Conservation (phyloP, 1,140 invertebrate genomes). For the Daktulosphaira vitifoliae region DNA sequence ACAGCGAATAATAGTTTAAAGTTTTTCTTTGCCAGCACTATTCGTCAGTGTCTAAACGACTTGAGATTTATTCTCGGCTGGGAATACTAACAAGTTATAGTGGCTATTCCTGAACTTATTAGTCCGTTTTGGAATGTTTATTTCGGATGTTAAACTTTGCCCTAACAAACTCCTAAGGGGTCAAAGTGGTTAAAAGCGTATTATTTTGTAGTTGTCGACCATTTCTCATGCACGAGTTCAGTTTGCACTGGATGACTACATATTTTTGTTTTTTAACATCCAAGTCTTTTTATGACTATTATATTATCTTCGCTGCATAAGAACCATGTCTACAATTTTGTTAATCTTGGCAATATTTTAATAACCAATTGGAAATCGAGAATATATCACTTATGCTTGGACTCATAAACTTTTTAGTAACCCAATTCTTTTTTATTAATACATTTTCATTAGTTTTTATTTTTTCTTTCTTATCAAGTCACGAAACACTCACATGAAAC, state of each 20-base stretch:
- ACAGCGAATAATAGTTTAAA: not conserved
- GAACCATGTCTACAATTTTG: no score
- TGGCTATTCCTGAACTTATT: not conserved
- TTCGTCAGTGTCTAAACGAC: constrained; percentile 16
- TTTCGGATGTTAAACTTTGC: no score
- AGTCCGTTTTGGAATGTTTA: no score
- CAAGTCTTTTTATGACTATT: no score
- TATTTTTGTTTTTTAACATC: no score
- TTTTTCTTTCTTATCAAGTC: not conserved
- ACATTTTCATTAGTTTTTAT: not conserved
- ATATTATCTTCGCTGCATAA: no score
- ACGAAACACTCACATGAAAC: not conserved
- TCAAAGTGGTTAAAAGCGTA: no score
- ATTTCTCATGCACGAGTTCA: no score
- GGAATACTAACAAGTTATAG: not conserved
- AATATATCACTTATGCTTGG: not conserved
- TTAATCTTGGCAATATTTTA: no score
- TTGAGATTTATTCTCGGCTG: not conserved
- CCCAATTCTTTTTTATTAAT: not conserved
- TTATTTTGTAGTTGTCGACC: no score
- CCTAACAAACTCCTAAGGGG: no score
- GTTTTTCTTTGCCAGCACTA: not conserved
- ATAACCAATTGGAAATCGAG: not conserved
- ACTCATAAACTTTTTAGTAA: not conserved
- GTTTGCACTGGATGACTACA: no score